These are phyloP conservation scores for Xanthorhoe spadicearia DNA, from an alignment of 2,888 invertebrate species.

Conservation along the genomic window DNA sequence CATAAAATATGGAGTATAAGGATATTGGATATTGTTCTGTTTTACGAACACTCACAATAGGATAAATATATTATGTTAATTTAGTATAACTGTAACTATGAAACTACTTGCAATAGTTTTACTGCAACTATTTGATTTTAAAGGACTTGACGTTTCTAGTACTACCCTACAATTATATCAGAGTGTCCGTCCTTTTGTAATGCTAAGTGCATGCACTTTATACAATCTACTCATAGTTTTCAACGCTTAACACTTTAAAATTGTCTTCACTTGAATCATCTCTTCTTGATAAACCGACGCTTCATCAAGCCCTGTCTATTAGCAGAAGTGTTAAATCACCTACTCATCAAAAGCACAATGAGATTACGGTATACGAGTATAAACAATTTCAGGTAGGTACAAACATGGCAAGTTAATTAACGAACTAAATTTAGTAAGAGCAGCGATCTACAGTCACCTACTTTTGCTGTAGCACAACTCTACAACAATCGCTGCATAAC, in stretches of 20 bases:
- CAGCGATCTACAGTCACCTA: constrained; percentile 19
- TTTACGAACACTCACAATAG: not conserved
- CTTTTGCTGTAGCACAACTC: constrained; percentile 2
- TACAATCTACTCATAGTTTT: too few species aligned
- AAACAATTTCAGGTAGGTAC: constrained; percentile 28
- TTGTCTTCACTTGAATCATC: not conserved
- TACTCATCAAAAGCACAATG: constrained; percentile 10
- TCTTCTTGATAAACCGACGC: not conserved
- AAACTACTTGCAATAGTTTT: too few species aligned
- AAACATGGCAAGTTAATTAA: constrained; percentile 37
- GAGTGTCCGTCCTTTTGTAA: too few species aligned
- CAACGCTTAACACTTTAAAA: too few species aligned
- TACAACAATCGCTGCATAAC: too few species aligned
- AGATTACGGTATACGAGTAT: constrained; percentile 18
- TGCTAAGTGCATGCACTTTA: too few species aligned
- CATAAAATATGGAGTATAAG: not conserved
- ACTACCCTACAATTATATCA: too few species aligned
- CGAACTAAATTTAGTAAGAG: constrained; percentile 37
- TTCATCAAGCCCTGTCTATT: not conserved
- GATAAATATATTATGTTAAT: not conserved
- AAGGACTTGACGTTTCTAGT: too few species aligned
- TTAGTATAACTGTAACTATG: too few species aligned
- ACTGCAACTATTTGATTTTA: too few species aligned
- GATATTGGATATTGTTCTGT: not conserved
- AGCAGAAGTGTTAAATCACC: not conserved